phyloP scores from a whole-genome alignment of 2,113 vertebrate genomes.

The Porphyrio hochstetteri region DNA sequence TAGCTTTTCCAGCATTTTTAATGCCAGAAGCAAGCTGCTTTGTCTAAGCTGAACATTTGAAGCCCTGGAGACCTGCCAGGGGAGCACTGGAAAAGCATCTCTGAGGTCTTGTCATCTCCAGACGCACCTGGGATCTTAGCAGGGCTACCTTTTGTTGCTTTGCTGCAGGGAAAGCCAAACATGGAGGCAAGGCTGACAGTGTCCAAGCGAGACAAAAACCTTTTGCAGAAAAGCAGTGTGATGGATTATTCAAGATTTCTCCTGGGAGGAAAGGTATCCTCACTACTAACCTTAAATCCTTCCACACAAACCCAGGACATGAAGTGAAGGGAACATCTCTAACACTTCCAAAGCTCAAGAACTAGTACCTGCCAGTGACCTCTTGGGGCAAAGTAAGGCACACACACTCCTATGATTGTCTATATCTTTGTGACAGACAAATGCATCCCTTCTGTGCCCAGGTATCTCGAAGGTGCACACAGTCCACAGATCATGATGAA shows the following conservation, averaged over 20 bases:
- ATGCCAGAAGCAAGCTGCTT: background rate
- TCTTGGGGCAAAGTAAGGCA: background rate
- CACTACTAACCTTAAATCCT: background rate
- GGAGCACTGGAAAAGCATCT: background rate
- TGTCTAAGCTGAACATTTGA: background rate
- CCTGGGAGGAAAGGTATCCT: background rate
- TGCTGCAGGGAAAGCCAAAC: background rate
- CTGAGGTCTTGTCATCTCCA: background rate
- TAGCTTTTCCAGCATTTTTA: background rate
- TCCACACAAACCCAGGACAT: background rate
- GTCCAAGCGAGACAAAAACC: background rate
- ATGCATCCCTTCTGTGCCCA: background rate
- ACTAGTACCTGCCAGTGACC: background rate
- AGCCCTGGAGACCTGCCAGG: background rate
- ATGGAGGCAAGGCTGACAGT: no score
- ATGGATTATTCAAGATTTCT: background rate
- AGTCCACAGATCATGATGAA: background rate
- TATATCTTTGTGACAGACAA: background rate
- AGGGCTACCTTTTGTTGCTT: background rate
- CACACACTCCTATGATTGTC: background rate
- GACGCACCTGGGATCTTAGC: background rate
- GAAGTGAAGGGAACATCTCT: background rate
- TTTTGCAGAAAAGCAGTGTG: background rate
- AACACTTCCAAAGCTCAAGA: background rate
- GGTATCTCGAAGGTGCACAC: background rate